phyloP scores from a whole-genome alignment of 2,113 vertebrate species.

The Galemys pyrenaicus region DNA sequence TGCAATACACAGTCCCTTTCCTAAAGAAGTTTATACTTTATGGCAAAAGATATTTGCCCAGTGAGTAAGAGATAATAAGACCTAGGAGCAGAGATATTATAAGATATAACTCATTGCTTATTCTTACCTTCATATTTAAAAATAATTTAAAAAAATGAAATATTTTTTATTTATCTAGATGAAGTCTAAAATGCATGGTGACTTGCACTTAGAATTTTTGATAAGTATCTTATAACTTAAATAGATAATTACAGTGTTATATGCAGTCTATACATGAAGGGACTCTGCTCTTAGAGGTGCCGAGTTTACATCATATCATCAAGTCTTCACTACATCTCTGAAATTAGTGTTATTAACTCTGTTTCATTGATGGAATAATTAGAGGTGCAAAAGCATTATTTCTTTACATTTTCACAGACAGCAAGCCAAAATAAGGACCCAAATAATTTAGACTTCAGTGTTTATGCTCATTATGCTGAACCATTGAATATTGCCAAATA shows the following conservation, averaged over 20 bases:
- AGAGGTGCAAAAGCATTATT: neutral
- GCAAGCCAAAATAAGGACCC: neutral
- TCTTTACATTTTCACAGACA: neutral
- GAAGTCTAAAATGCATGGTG: neutral
- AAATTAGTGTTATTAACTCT: neutral
- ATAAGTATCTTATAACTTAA: neutral
- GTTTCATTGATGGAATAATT: neutral
- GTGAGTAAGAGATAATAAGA: neutral
- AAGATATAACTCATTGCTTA: neutral
- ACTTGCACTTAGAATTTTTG: neutral
- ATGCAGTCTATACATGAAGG: neutral
- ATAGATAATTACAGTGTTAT: neutral
- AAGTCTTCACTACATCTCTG: neutral
- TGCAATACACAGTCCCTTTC: neutral
- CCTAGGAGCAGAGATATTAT: neutral
- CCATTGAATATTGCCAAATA: neutral
- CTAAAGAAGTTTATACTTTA: neutral
- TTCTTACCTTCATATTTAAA: neutral
- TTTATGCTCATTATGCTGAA: neutral
- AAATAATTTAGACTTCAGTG: neutral
- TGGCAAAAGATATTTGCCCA: neutral
- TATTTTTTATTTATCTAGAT: neutral
- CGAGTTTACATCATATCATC: neutral
- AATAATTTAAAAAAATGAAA: neutral
- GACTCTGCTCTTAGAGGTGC: neutral